These are phyloP conservation scores for Standfussiana lucernea DNA, from an alignment of 2,888 invertebrate species.

Conservation along the genomic window DNA sequence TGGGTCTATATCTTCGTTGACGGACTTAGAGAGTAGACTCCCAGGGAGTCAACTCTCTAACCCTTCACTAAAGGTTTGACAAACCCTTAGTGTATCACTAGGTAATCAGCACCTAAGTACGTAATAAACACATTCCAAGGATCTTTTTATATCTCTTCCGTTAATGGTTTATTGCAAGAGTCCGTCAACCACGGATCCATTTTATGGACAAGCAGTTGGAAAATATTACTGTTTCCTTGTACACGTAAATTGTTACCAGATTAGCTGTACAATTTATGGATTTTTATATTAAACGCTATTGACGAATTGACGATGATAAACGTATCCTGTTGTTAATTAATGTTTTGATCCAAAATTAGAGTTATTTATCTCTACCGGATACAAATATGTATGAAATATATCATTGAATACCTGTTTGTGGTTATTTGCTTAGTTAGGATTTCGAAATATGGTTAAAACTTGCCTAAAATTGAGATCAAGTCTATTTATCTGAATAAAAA, in stretches of 20 bases:
- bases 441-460: background rate
- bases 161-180: background rate
- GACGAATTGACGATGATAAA: conserved; percentile 25
- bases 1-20: background rate
- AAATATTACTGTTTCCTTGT: conserved; percentile 1
- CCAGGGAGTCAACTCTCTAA: no score
- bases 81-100: background rate
- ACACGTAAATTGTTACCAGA: background rate
- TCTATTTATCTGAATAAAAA: conserved; percentile 17
- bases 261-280: background rate
- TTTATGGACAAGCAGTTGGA: background rate
- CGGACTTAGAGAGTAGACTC: background rate
- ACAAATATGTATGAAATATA: background rate
- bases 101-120: background rate
- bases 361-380: conserved; percentile 36
- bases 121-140: background rate
- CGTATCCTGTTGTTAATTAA: conserved; percentile 34
- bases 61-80: no score
- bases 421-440: background rate
- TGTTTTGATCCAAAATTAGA: background rate
- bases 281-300: background rate
- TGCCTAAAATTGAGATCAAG: background rate
- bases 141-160: background rate
- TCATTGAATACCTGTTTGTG: background rate
- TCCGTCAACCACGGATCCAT: background rate